A percentile compares a stretch with the other conserved stretches of the same genome.
phyloP scores from a whole-genome alignment of 2,888 invertebrate species.

The Onchidella celtica region DNA sequence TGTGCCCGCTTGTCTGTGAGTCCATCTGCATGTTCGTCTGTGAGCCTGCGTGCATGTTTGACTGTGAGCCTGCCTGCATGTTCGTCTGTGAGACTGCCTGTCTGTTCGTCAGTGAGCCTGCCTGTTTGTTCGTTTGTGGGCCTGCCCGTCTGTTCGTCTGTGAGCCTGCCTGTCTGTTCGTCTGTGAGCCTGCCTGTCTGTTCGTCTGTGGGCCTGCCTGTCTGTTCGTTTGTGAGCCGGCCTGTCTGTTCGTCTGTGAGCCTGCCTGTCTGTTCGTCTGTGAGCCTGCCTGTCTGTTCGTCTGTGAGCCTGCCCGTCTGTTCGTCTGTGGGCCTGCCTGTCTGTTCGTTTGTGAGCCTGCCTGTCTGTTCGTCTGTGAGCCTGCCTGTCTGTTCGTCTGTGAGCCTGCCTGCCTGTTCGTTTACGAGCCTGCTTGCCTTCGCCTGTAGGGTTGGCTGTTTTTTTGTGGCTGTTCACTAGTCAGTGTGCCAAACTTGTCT shows the following conservation, averaged over 20 bases:
- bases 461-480: too few relatives aligned
- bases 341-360: slow-evolving; percentile 11
- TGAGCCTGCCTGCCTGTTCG: neutral
- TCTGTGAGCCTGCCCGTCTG: slow-evolving; percentile 21
- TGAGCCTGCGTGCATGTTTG: neutral
- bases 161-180: slow-evolving; percentile 2
- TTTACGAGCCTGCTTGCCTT: neutral
- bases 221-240: neutral
- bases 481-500: too few relatives aligned
- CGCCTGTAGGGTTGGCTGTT: too few relatives aligned
- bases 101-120: neutral
- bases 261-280: neutral
- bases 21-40: neutral
- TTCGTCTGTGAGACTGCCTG: neutral
- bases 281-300: neutral
- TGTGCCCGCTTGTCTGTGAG: neutral
- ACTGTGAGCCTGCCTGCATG: slow-evolving; percentile 1
- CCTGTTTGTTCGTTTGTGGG: neutral
- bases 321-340: neutral
- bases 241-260: neutral
- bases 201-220: neutral
- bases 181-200: slow-evolving; percentile 1
- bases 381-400: too few relatives aligned
- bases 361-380: too few relatives aligned
- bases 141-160: neutral